These are phyloP conservation scores for Diphyllodes magnificus DNA, from an alignment of 2,113 vertebrate genomes.

Conservation along the genomic window DNA sequence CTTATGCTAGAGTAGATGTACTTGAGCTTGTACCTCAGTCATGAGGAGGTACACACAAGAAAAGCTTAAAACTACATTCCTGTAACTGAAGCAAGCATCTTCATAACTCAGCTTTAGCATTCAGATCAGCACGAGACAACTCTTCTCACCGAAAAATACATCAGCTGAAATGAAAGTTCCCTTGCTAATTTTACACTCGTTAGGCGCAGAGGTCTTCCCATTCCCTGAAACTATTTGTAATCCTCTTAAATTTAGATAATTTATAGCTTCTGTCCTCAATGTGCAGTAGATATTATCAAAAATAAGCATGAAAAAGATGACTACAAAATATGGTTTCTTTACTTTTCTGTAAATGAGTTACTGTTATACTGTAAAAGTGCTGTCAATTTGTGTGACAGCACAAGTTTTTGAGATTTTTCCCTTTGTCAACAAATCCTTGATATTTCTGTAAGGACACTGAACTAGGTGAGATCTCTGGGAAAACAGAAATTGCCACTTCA, in stretches of 20 bases:
- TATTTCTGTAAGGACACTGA: neutral
- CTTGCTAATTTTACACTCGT: neutral
- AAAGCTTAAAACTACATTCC: neutral
- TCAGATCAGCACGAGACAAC: neutral
- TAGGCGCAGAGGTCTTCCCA: neutral
- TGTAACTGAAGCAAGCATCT: neutral
- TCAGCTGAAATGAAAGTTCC: neutral
- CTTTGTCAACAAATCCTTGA: neutral
- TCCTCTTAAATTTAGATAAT: neutral
- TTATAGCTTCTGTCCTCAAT: neutral
- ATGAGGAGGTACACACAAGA: neutral
- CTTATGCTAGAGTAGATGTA: neutral
- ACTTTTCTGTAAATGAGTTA: neutral
- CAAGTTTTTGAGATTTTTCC: neutral
- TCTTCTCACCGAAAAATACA: neutral
- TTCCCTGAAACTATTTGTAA: neutral
- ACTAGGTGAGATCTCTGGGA: neutral
- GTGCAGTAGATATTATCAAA: neutral
- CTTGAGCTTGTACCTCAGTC: neutral
- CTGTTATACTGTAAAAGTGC: neutral
- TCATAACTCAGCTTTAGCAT: neutral
- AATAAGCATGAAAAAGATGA: neutral
- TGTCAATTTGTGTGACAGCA: neutral
- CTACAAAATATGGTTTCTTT: neutral
- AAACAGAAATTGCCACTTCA: rapidly evolving